Conservation (phyloP, 2,113 vertebrate genomes). For the Thinocorus orbignyianus region DNA sequence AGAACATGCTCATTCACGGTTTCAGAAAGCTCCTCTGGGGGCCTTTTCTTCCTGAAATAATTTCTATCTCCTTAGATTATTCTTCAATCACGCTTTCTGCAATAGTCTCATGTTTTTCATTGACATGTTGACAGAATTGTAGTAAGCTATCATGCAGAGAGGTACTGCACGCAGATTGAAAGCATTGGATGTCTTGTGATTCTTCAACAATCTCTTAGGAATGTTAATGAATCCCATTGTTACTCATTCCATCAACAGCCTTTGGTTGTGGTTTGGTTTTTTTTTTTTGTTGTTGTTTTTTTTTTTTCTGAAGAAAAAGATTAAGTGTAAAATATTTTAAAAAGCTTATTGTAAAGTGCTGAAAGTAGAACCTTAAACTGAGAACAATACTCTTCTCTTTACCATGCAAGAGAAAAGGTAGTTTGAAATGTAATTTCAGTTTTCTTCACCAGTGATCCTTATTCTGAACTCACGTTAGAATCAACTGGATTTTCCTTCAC, state of each 20-base stretch:
- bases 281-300: neutral
- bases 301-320: neutral
- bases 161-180: neutral
- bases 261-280: neutral
- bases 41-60: neutral
- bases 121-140: neutral
- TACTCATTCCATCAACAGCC: neutral
- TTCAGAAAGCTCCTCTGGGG: neutral
- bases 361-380: neutral
- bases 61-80: neutral
- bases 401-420: neutral
- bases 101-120: neutral
- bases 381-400: neutral
- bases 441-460: neutral
- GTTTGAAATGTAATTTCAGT: neutral
- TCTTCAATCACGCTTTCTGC: neutral
- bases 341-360: neutral
- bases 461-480: neutral
- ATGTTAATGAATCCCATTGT: neutral
- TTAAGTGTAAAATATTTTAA: neutral
- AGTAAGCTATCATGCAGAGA: neutral
- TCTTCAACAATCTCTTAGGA: neutral
- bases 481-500: neutral
- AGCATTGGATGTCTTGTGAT: neutral
- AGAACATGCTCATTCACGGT: neutral